A percentile compares a stretch with the other conserved stretches of the same genome.
Conservation (phyloP, 2,113 vertebrate genomes). For the Mormoops blainvillei region DNA sequence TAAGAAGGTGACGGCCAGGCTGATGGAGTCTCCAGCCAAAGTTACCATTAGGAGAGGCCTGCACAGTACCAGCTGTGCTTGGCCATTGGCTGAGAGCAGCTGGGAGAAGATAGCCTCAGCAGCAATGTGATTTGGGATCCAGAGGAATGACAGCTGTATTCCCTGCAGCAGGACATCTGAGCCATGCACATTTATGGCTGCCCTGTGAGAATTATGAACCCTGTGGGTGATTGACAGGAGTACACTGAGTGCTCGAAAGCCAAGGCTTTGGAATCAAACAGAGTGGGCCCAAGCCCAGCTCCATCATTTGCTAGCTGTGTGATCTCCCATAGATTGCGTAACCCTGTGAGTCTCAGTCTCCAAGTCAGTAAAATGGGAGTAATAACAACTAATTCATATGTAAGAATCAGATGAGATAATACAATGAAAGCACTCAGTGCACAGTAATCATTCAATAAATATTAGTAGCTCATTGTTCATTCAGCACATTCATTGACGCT, state of each 20-base stretch:
- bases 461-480: neutral
- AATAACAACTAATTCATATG: neutral
- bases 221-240: neutral
- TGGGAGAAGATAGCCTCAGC: neutral
- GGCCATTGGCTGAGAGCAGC: neutral
- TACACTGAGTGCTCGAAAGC: neutral
- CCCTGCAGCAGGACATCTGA: neutral
- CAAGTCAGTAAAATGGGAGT: neutral
- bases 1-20: neutral
- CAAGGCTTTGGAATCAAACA: neutral
- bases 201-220: neutral
- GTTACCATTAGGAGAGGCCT: neutral
- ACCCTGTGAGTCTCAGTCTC: neutral
- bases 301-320: neutral
- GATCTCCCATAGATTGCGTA: neutral
- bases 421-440: neutral
- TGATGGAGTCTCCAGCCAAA: neutral
- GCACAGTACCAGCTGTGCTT: neutral
- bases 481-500: neutral
- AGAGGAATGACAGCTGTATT: neutral
- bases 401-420: neutral
- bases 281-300: neutral
- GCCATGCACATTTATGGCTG: neutral
- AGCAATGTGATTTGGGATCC: neutral
- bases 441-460: neutral